Conservation (phyloP, 2,888 invertebrate species). For the Phasia obesa region DNA sequence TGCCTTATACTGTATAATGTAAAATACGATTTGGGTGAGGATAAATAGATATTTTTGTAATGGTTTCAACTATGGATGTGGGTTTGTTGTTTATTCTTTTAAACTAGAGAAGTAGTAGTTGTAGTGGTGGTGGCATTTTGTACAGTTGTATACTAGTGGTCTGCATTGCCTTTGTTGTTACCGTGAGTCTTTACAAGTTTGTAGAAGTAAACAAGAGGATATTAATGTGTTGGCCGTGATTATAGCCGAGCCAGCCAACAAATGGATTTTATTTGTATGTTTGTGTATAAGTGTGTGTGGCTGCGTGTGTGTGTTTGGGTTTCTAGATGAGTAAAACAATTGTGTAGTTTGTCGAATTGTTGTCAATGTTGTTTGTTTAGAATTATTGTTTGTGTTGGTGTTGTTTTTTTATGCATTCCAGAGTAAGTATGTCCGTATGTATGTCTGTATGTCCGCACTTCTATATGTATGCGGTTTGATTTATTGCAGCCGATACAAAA, state of each 20-base stretch:
- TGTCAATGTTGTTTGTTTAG: constrained; percentile 45
- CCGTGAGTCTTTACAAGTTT: constrained; percentile 40
- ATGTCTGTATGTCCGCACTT: neutral
- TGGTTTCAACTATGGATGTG: neutral
- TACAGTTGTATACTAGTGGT: constrained; percentile 8
- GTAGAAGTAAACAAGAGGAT: constrained; percentile 42
- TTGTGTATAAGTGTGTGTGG: neutral
- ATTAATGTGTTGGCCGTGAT: constrained; percentile 62
- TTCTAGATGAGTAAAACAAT: constrained; percentile 1
- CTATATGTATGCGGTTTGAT: constrained; percentile 53
- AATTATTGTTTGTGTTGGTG: constrained; percentile 3
- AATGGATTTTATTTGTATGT: constrained; percentile 42
- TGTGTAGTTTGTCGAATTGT: constrained; percentile 36
- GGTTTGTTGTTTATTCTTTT: constrained; percentile 15
- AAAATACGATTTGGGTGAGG: neutral
- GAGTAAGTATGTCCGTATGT: too few species aligned
- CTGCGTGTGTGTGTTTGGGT: neutral
- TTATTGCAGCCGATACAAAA: constrained; percentile 66
- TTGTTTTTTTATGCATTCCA: too few species aligned
- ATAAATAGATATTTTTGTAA: neutral
- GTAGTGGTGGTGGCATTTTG: too few species aligned
- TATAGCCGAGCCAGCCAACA: constrained; percentile 48
- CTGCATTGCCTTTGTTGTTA: constrained; percentile 5
- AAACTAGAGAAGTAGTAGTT: constrained; percentile 1
- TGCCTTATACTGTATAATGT: constrained; percentile 5